Evolutionary conservation across 2,797 vertebrate genomes (phyloP).

Genomic region (Poeciliopsis gracilis): DNA sequence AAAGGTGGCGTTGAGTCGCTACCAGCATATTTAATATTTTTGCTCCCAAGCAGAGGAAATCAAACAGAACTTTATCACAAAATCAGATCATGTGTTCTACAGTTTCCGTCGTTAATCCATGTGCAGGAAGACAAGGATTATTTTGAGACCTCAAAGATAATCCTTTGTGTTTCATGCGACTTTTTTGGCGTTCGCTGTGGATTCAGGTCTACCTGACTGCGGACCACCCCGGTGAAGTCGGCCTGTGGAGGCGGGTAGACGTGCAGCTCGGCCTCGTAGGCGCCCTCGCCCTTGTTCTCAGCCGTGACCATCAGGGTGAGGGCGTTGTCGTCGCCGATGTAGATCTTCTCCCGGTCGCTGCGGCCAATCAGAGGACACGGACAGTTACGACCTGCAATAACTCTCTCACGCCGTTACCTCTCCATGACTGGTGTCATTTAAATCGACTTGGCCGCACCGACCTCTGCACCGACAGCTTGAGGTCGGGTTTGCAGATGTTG

Average conservation of each 20-base stretch:
- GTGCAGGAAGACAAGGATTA: too few relatives aligned
- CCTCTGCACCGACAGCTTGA: constrained; percentile 88
- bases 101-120: not conserved
- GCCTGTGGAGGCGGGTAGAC: constrained; percentile 88
- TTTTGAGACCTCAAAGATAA: not conserved
- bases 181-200: not conserved
- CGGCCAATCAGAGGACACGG: not conserved
- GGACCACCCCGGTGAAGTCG: constrained; percentile 91
- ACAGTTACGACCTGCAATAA: not conserved
- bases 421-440: too few relatives aligned
- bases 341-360: constrained; percentile 92
- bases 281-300: constrained; percentile 92
- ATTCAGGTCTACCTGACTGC: constrained; percentile 81
- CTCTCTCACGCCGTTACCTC: not conserved
- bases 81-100: not conserved
- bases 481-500: constrained; percentile 93
- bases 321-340: constrained; percentile 93
- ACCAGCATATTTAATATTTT: too few relatives aligned
- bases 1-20: too few relatives aligned
- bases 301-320: constrained; percentile 88
- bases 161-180: not conserved
- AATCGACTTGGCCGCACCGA: constrained; percentile 22
- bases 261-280: constrained; percentile 94
- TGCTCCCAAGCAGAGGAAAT: not conserved
- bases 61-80: not conserved